Base-by-base conservation (phyloP, 2,888 invertebrate genomes). In the Caenorhabditis sp. region DNA sequence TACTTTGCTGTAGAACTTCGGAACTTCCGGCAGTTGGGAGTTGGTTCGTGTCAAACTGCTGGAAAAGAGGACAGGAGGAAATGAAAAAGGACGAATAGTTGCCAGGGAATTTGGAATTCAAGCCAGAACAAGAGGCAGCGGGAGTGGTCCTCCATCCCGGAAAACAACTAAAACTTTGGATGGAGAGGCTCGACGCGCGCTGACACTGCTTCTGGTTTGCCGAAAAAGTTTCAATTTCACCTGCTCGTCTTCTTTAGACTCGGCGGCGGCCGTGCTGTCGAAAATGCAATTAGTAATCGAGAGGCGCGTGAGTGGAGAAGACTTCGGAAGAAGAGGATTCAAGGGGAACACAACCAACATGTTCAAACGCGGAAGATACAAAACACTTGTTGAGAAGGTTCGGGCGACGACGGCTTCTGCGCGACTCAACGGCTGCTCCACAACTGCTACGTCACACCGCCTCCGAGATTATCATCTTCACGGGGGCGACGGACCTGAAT, bases 151-250 rank as follows among this genome's bases (percentile, higher is more conserved):
- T 32, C 32, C n/a, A n/a, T n/a, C n/a, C n/a, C 44, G 56, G 55
- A 74, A 64, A 65, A 64, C 55, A 35, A 69, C 40, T 24, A 68
- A 56, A 69, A 53, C 40, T 8, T 40, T 13, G 40, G 40, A 4
- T 9, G 40, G 40, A 40, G 40, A 13, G 40, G 2, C 28, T 18
- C 4, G 13, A 2, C n/a, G 32, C 4, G 56, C 28, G 35, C n/a
- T n/a, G n/a, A n/a, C n/a, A 28, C 56, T 56, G 18, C 56, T 56
- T 55, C 55, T 55, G 55, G 26, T 55, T 55, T 28, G 55, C 32
- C 28, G 44, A 18, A 65, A 80, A 80, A 80, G 79, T 72, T 72
- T 79, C 78, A 69, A 79, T 79, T 79, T 79, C 78, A 79, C 78
- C 78, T 79, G 78, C 70, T 67, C 70, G 58, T 76, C 65, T 65